phyloP scores from a whole-genome alignment of 2,888 invertebrate species.

The Cheilosia scutellata region DNA sequence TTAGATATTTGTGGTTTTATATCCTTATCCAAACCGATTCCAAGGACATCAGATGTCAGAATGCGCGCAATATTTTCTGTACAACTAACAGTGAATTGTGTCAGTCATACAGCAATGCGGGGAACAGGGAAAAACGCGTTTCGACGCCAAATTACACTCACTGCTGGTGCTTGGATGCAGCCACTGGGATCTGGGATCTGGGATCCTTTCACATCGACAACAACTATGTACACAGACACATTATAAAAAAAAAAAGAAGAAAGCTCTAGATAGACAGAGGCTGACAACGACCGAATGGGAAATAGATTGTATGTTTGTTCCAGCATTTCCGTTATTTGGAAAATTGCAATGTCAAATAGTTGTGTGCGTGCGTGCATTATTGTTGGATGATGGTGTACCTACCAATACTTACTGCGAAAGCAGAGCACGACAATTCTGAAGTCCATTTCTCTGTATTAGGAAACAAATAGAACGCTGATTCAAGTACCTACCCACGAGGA shows the following conservation, averaged over 20 bases:
- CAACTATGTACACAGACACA: slow-evolving; percentile 19
- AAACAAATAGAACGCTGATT: no score
- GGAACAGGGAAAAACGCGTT: slow-evolving; percentile 58
- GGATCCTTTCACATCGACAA: slow-evolving; percentile 47
- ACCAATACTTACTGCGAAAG: no score
- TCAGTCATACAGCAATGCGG: slow-evolving; percentile 37
- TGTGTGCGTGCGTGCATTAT: slow-evolving; percentile 64
- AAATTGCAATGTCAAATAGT: slow-evolving; percentile 69
- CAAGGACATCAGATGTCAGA: slow-evolving; percentile 64
- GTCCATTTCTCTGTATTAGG: no score
- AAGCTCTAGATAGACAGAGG: background rate
- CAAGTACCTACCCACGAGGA: no score
- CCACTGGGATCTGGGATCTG: slow-evolving; percentile 35
- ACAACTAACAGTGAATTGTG: slow-evolving; percentile 46
- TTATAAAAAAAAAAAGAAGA: background rate
- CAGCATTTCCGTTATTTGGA: slow-evolving; percentile 59
- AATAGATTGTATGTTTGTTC: slow-evolving; percentile 67
- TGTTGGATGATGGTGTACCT: background rate
- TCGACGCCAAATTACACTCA: slow-evolving; percentile 63
- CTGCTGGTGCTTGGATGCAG: slow-evolving; percentile 4
- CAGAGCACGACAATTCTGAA: no score
- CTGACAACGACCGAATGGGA: slow-evolving; percentile 37
- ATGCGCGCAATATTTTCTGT: slow-evolving; percentile 58
- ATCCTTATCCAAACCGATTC: slow-evolving; percentile 44
- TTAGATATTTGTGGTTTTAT: slow-evolving; percentile 66